phyloP scores from a whole-genome alignment of 1,140 invertebrate genomes.

The Drosophila asahinai region DNA sequence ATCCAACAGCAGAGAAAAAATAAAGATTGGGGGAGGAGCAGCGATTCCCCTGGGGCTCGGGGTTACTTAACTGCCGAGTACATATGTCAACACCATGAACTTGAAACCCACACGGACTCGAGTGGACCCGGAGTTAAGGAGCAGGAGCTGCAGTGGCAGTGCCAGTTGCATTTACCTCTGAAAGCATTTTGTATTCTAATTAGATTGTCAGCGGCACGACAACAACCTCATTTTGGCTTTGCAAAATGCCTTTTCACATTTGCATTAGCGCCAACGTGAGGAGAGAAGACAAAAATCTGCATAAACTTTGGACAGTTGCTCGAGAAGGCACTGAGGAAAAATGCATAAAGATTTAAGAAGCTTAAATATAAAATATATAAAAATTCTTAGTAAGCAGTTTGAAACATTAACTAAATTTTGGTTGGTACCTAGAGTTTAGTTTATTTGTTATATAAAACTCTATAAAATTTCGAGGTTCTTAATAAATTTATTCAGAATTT shows the following conservation, averaged over 20 bases:
- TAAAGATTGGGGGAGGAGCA: not conserved
- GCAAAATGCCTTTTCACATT: conserved; percentile 75
- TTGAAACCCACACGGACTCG: conserved; percentile 61
- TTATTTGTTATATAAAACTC: not conserved
- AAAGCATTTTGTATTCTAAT: conserved; percentile 84
- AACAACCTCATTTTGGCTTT: conserved; percentile 79
- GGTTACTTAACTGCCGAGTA: conserved; percentile 47
- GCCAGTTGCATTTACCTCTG: conserved; percentile 38
- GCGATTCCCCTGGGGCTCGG: conserved; percentile 6
- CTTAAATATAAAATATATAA: not conserved
- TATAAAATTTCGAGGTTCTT: no score
- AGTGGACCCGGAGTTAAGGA: conserved; percentile 7
- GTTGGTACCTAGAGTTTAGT: no score
- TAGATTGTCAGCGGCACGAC: conserved; percentile 83
- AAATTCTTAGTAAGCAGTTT: no score
- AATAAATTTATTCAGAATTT: no score
- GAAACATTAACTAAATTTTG: not conserved
- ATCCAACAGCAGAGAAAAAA: conserved; percentile 10
- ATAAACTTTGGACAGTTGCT: conserved; percentile 60
- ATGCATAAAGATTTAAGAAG: not conserved
- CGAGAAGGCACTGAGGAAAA: conserved; percentile 6
- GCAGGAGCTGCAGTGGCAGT: conserved; percentile 11
- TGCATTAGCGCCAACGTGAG: conserved; percentile 78
- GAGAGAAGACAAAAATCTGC: conserved; percentile 78
- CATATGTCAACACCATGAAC: conserved; percentile 83